phyloP scores from a whole-genome alignment of 2,888 invertebrate genomes.

The Leuctra nigra region DNA sequence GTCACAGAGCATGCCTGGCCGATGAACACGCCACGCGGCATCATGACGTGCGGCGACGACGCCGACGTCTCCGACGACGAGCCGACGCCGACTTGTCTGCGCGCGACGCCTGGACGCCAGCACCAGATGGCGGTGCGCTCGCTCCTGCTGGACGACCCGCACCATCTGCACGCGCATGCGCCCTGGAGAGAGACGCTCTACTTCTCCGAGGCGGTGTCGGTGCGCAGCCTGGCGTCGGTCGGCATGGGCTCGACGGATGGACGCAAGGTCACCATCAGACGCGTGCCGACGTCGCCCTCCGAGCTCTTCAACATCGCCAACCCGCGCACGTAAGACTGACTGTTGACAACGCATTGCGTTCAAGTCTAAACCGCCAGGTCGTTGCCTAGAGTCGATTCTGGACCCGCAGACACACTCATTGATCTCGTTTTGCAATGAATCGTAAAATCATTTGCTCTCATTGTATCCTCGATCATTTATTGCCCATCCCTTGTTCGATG shows the following conservation, averaged over 20 bases:
- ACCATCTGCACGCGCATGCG: not conserved
- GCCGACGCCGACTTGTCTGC: too few relatives aligned
- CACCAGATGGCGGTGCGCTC: too few relatives aligned
- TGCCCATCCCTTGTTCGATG: too few relatives aligned
- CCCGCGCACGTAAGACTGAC: constrained; percentile 77
- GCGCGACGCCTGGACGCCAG: too few relatives aligned
- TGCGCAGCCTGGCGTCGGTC: constrained; percentile 74
- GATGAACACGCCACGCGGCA: constrained; percentile 26
- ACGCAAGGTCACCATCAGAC: constrained; percentile 72
- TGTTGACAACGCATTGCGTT: too few relatives aligned
- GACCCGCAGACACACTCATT: too few relatives aligned
- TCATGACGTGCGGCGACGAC: not conserved
- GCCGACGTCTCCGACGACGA: constrained; percentile 10
- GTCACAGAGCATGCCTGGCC: too few relatives aligned
- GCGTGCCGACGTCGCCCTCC: constrained; percentile 78
- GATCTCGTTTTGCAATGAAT: too few relatives aligned
- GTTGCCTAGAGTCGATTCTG: too few relatives aligned
- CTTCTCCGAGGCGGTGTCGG: constrained; percentile 59
- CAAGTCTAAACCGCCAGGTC: too few relatives aligned
- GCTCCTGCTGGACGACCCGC: constrained; percentile 2
- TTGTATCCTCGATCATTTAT: too few relatives aligned
- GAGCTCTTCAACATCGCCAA: constrained; percentile 80
- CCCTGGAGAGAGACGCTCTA: constrained; percentile 6
- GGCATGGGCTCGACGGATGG: constrained; percentile 88
- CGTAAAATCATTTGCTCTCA: too few relatives aligned